Base-by-base conservation (phyloP, 30 jellyfish, hydroid and myxozoan genomes). In the Aurelia coerulea region DNA sequence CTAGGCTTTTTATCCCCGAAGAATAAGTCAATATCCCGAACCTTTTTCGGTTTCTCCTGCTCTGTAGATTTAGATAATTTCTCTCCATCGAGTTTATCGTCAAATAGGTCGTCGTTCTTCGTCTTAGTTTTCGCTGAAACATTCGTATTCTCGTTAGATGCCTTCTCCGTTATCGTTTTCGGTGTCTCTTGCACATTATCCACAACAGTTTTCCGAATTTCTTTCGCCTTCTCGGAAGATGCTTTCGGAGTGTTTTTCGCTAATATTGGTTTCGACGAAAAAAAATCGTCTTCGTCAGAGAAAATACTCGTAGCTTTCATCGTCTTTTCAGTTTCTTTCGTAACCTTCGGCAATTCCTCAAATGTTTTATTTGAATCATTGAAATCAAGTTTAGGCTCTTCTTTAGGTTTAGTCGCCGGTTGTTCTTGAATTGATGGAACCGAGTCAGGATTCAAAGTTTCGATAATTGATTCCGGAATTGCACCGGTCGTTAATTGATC, bases 281-380 rank as follows among this genome's bases (percentile, higher is more conserved):
- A 63, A 35, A 76, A 82, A 78, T 85, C 96, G 70, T 79, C 97
- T 59, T 85, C 97, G 50, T 90, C 90, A 7, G 76, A 68, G 60
- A 84, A 84, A 50, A 90, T 90, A 70, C 84, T 95, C 1, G 46
- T 79, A 14, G 78, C 80, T 59, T 41, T 62, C 10, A 77, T 71
- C 5, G 59, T 35, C 39, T 84, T 84, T n/a, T 29, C 17, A 8
- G 32, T n/a, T 31, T 66, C 78, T 23, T 74, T 66, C 15, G 12
- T 46, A 46, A 66, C 42, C 31, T 63, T 33, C 35, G 65, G 17
- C 37, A 9, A 59, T 69, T 46, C 62, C 2, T 88, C 15, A 10
- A 33, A 31, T 5, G 79, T 46, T 46, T 46, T 0, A 46, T 46
- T 14, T 46, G 8, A 46, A 46, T 46, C 56, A 46, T 46, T 46